These are phyloP conservation scores for Notoglanidium macrostoma DNA, from an alignment of 2,797 vertebrate genomes.

Conservation along the genomic window DNA sequence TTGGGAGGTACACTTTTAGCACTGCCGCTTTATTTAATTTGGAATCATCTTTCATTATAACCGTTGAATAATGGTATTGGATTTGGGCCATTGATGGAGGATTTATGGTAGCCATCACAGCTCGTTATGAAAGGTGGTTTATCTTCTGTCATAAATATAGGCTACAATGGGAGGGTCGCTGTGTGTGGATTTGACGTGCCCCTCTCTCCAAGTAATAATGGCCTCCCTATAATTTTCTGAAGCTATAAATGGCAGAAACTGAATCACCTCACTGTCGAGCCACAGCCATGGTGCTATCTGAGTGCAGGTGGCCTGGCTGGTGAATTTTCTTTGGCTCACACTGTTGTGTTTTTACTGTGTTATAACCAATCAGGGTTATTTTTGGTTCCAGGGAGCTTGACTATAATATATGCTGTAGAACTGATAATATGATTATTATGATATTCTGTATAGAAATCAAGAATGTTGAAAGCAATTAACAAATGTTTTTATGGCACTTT, in stretches of 20 bases:
- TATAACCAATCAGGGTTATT: conserved; percentile 5
- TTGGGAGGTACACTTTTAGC: conserved; percentile 42
- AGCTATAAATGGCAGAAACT: conserved; percentile 51
- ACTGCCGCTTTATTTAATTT: conserved; percentile 49
- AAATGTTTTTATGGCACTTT: not conserved
- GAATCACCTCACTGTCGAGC: conserved; percentile 39
- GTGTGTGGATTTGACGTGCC: conserved; percentile 45
- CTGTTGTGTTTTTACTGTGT: conserved; percentile 15
- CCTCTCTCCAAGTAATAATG: conserved; percentile 49
- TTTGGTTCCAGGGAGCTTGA: not conserved
- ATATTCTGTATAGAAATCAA: not conserved
- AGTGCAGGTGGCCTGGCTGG: conserved; percentile 15
- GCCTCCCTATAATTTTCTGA: conserved; percentile 55
- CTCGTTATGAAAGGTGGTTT: conserved; percentile 42
- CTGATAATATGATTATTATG: not conserved
- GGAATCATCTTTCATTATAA: conserved; percentile 45
- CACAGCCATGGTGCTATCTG: not conserved
- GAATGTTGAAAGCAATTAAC: not conserved
- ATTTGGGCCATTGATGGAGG: conserved; percentile 49
- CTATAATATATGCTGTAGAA: not conserved
- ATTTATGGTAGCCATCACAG: conserved; percentile 44
- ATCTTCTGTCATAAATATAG: conserved; percentile 51
- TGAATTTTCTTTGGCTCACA: not conserved
- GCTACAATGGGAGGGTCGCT: conserved; percentile 43
- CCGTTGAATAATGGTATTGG: conserved; percentile 42